phyloP scores from a whole-genome alignment of 1,140 invertebrate genomes.

The Drosophila nasuta region DNA sequence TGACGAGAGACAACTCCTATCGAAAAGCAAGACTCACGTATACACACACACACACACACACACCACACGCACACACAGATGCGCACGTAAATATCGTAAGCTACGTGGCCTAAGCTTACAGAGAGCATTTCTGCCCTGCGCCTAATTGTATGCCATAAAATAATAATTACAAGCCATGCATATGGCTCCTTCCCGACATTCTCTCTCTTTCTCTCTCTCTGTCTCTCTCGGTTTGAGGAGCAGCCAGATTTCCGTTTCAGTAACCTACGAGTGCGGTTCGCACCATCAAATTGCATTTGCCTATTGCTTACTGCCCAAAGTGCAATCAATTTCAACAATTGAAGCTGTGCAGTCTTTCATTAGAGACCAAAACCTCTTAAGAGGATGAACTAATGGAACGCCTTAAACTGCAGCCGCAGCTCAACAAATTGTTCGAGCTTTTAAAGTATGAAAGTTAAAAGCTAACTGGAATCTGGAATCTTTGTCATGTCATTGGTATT shows the following conservation, averaged over 20 bases:
- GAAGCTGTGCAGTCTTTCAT: slow-evolving; percentile 5
- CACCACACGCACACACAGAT: background rate
- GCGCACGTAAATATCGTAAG: slow-evolving; percentile 19
- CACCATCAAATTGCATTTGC: slow-evolving; percentile 13
- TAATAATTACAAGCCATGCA: slow-evolving; percentile 77
- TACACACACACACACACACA: slow-evolving; percentile 5
- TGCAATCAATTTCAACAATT: slow-evolving; percentile 10
- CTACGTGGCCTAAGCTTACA: slow-evolving; percentile 34
- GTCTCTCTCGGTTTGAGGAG: no score
- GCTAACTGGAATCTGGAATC: no score
- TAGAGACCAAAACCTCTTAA: slow-evolving; percentile 14
- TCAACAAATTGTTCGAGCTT: no score
- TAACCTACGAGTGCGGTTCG: slow-evolving; percentile 15
- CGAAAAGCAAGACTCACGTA: slow-evolving; percentile 30
- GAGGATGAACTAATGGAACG: background rate
- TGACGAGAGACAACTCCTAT: slow-evolving; percentile 3
- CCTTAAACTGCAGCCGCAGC: no score
- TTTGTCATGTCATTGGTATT: no score
- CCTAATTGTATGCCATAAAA: slow-evolving; percentile 80
- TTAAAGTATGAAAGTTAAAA: no score
- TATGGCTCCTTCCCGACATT: slow-evolving; percentile 38
- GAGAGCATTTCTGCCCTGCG: slow-evolving; percentile 42
- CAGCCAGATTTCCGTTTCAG: slow-evolving; percentile 36
- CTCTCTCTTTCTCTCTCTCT: background rate
- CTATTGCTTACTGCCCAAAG: background rate